Conservation (phyloP, 2,113 vertebrate species). For the Corythornis vintsioides region DNA sequence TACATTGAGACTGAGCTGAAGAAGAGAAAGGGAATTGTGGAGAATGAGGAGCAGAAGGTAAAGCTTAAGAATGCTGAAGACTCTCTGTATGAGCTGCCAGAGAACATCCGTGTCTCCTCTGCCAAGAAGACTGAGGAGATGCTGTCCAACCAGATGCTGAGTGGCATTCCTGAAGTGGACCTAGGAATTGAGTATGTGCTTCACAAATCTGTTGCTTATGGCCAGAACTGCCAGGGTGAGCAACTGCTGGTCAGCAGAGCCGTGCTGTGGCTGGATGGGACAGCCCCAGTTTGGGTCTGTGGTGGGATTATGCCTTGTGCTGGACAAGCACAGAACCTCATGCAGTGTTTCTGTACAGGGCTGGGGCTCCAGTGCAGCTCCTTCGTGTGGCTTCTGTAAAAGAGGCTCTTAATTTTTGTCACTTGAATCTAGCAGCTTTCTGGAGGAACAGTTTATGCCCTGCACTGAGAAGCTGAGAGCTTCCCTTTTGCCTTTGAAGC, state of each 20-base stretch:
- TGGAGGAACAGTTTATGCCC: neutral
- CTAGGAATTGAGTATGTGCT: constrained; percentile 91
- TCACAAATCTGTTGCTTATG: neutral
- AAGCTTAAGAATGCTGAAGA: constrained; percentile 95
- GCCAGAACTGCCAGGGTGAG: neutral
- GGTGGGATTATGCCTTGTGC: neutral
- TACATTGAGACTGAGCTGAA: constrained; percentile 99
- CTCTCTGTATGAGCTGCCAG: constrained; percentile 92
- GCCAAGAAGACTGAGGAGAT: constrained; percentile 98
- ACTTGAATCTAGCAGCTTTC: neutral
- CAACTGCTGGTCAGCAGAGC: neutral
- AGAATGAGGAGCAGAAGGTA: constrained; percentile 90
- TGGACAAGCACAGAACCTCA: neutral
- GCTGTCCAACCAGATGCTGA: constrained; percentile 99
- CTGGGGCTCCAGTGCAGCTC: neutral
- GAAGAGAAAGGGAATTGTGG: constrained; percentile 93
- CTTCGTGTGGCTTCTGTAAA: neutral
- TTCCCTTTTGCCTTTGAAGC: neutral
- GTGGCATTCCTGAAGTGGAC: constrained; percentile 96
- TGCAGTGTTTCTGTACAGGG: neutral
- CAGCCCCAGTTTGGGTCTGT: neutral
- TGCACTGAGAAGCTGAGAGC: neutral
- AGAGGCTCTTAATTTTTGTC: neutral
- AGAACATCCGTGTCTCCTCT: constrained; percentile 93
- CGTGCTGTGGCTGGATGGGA: fast-evolving